Base-by-base conservation (phyloP, 2,113 vertebrate species). In the Daboia siamensis region DNA sequence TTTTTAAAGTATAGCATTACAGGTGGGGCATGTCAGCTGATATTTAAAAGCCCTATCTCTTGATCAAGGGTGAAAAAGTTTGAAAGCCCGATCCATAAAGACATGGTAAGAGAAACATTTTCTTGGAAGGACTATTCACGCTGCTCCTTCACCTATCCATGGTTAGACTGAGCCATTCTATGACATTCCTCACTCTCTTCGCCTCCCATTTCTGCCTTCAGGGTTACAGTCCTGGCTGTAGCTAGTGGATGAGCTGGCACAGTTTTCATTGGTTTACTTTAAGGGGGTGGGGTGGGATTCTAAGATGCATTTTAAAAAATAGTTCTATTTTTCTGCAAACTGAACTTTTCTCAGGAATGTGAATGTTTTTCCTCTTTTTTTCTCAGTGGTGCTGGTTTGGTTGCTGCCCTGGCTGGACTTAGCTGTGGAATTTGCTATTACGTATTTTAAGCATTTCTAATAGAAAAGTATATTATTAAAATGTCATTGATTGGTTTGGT, bases 381-480 rank as follows among this genome's bases (percentile, higher is more conserved):
- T 33, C 29, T 20, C 29, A 54, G 0, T 55, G 24, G 52, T 54
- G 5, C 29, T 33, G 86, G 29, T 87, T 87, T 87, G 52, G 29
- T 54, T 29, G 55, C 15, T 17, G 17, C 7, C 86, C 52, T 33
- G 52, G 48, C 17, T 20, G 29, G 7, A 87, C 48, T 55, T 29
- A 87, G 7, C 29, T 54, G 3, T 3, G 0, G 52, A 59, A 5
- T 24, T 93, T 96, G 93, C 89, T 95, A 57, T 86, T 29, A 74
- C 90, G n/a, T 94, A 89, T 92, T 95, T 94, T 91, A 95, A 95
- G 48, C 5, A 87, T 95, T 94, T 96, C 88, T 91, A 69, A 92
- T 94, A 93, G 69, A 86, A 33, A 86, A 92, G 95, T 87, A 52
- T 80, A 80, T 80, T 80, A 44, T 80, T 80, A 56, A 56, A 21